Evolutionary conservation across 2,113 vertebrate genomes (phyloP).

Genomic region (Fulica atra): DNA sequence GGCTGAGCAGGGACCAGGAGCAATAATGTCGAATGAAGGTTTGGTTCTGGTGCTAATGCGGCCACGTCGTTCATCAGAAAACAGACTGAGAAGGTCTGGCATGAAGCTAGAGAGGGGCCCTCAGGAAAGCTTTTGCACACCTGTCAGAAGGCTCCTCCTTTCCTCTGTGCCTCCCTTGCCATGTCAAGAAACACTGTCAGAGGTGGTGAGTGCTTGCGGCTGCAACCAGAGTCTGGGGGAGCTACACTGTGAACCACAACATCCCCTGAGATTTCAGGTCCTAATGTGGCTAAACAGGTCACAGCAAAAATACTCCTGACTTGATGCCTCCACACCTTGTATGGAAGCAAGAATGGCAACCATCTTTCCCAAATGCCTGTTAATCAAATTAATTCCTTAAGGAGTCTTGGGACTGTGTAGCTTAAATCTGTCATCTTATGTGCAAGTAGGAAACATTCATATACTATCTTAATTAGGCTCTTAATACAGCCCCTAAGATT

Average conservation of each 20-base stretch:
- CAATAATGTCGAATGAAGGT: fast-evolving
- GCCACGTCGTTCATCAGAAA: fast-evolving
- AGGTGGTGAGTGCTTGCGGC: background rate
- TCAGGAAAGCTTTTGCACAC: background rate
- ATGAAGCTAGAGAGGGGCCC: background rate
- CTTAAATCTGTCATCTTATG: background rate
- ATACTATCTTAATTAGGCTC: conserved; percentile 31
- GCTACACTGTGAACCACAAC: fast-evolving
- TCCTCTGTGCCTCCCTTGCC: background rate
- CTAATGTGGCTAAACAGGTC: background rate
- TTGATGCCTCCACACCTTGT: background rate
- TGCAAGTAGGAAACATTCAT: background rate
- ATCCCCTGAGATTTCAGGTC: background rate
- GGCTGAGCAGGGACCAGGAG: background rate
- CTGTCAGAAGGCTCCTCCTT: background rate
- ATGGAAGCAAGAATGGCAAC: background rate
- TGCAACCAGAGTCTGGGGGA: background rate
- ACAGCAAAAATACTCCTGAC: background rate
- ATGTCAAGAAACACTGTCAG: background rate
- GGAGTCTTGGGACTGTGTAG: background rate
- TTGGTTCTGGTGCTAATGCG: background rate
- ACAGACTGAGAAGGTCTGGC: fast-evolving
- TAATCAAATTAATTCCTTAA: background rate
- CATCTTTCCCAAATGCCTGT: background rate
- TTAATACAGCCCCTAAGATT: conserved; percentile 1